These are phyloP conservation scores for Otus scops DNA, from an alignment of 2,797 vertebrate genomes.

Conservation along the genomic window DNA sequence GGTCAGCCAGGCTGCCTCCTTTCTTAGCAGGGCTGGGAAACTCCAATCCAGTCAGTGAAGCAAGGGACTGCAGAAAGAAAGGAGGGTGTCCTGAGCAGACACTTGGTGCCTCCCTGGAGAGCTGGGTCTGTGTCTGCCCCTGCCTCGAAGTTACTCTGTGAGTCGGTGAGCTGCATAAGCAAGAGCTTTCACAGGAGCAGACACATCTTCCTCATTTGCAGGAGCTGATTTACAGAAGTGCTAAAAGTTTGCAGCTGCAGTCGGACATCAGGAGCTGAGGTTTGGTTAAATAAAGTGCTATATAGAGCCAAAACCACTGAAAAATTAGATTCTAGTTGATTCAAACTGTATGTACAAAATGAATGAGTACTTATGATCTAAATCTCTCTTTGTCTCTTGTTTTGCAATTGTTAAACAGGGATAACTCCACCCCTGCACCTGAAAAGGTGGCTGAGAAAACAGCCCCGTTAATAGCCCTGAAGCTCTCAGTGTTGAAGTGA, in stretches of 20 bases:
- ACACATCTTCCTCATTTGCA: not conserved
- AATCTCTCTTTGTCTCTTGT: not conserved
- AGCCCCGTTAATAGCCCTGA: not conserved
- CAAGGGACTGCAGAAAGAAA: not conserved
- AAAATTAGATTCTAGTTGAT: not conserved
- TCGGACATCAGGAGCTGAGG: not conserved
- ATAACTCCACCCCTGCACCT: not conserved
- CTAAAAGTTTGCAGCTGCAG: conserved; percentile 1
- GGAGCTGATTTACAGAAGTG: conserved; percentile 4
- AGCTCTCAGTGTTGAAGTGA: not conserved
- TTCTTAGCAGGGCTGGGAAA: not conserved
- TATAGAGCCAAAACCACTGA: not conserved
- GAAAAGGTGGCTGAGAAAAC: not conserved
- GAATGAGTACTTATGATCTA: not conserved
- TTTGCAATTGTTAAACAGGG: not conserved
- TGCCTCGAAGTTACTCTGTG: not conserved
- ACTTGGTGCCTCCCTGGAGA: not conserved
- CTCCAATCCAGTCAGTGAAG: not conserved
- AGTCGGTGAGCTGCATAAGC: not conserved
- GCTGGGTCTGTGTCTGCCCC: not conserved
- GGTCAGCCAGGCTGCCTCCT: not conserved
- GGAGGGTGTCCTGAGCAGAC: not conserved
- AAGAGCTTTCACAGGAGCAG: conserved; percentile 11
- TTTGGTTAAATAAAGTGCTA: not conserved
- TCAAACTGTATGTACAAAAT: not conserved